Conservation (phyloP, 2,888 invertebrate species). For the Gonocerus acuteangulatus region DNA sequence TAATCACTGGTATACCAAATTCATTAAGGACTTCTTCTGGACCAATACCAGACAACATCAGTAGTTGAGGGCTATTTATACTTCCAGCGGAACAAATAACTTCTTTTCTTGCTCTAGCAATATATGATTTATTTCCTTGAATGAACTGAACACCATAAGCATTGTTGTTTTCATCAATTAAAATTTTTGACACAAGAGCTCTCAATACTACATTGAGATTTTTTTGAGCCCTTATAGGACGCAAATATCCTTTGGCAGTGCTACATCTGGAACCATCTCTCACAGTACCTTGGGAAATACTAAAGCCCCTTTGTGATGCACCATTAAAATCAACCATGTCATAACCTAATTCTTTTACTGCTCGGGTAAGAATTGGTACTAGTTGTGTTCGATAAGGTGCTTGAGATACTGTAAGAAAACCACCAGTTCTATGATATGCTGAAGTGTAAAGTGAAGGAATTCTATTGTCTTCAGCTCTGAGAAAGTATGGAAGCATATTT, state of each 20-base stretch:
- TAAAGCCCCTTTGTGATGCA: slow-evolving; percentile 42
- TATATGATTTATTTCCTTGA: slow-evolving; percentile 52
- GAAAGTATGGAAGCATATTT: slow-evolving; percentile 40
- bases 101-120: slow-evolving; percentile 42
- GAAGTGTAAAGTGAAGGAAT: slow-evolving; percentile 6
- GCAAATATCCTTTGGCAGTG: slow-evolving; percentile 43
- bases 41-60: slow-evolving; percentile 51
- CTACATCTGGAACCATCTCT: slow-evolving; percentile 37
- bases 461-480: slow-evolving; percentile 39
- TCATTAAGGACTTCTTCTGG: slow-evolving; percentile 41
- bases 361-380: slow-evolving; percentile 41
- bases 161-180: slow-evolving; percentile 5
- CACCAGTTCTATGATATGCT: slow-evolving; percentile 40
- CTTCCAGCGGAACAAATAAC: slow-evolving; percentile 51
- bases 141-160: slow-evolving; percentile 60
- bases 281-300: slow-evolving; percentile 43
- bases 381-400: slow-evolving; percentile 42
- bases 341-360: slow-evolving; percentile 43
- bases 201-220: slow-evolving; percentile 44
- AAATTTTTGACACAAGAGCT: slow-evolving; percentile 10
- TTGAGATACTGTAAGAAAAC: slow-evolving; percentile 43
- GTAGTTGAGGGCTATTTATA: slow-evolving; percentile 52
- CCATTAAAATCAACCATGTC: slow-evolving; percentile 42
- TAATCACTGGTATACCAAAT: slow-evolving; percentile 41
- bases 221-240: slow-evolving; percentile 41